Percentiles rank a stretch among this genome's conserved stretches.
These are phyloP conservation scores for Anas platyrhynchos DNA, from an alignment of 2,113 vertebrate species.

Conservation along the genomic window DNA sequence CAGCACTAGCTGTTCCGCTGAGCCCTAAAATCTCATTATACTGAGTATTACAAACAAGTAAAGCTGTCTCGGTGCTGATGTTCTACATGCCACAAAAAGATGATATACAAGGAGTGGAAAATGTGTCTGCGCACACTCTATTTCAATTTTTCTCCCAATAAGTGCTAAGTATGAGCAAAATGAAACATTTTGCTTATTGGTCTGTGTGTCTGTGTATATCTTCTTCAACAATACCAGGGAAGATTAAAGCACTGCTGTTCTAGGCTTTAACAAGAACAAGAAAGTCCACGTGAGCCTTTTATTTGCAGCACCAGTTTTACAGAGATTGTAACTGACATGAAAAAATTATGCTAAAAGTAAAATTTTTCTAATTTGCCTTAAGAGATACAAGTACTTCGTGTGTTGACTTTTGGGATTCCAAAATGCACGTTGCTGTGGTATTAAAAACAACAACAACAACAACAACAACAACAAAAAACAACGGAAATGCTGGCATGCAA, in stretches of 20 bases:
- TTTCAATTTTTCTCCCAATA: neutral
- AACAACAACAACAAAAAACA: neutral
- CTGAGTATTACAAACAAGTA: neutral
- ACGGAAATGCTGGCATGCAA: constrained; percentile 79
- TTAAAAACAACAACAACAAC: constrained; percentile 23
- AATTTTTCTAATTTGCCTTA: constrained; percentile 19
- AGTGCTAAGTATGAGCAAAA: neutral
- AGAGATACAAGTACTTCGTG: neutral
- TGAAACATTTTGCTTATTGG: neutral
- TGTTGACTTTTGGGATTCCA: constrained; percentile 69
- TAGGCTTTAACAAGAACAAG: neutral
- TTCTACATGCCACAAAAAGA: neutral
- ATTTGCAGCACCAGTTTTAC: neutral
- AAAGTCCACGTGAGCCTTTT: neutral
- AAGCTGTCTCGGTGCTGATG: neutral
- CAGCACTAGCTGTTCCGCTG: neutral
- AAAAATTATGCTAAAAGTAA: neutral
- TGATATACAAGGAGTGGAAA: neutral
- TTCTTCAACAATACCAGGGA: neutral
- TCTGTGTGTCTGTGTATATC: neutral
- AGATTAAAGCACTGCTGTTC: neutral
- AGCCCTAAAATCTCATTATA: neutral
- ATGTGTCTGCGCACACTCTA: rapidly evolving
- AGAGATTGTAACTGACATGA: neutral
- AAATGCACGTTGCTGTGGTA: constrained; percentile 77